Conservation (phyloP, 2,113 vertebrate species). For the Pseudopodoces humilis region DNA sequence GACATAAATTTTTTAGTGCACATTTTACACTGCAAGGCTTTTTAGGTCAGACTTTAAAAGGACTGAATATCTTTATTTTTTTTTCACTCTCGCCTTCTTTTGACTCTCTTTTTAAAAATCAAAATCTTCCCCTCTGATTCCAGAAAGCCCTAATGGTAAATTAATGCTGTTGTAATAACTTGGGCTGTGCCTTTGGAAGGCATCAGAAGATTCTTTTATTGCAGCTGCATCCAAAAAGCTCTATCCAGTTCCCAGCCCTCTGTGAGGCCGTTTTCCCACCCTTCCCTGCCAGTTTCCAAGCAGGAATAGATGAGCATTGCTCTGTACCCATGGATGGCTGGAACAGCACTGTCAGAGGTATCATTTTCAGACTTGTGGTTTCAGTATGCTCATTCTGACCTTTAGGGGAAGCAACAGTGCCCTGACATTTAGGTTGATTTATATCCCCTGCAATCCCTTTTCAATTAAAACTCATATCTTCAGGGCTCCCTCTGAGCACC, state of each 20-base stretch:
- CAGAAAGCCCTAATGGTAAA: background rate
- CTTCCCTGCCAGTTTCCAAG: background rate
- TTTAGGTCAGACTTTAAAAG: conserved; percentile 46
- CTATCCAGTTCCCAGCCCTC: background rate
- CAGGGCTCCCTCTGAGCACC: background rate
- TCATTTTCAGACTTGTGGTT: background rate
- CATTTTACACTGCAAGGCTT: background rate
- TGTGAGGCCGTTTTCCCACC: background rate
- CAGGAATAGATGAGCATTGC: background rate
- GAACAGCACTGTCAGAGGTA: conserved; percentile 4
- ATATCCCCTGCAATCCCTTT: conserved; percentile 32
- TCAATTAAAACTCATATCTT: conserved; percentile 45
- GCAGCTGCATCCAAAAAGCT: background rate
- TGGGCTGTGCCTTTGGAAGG: conserved; percentile 8
- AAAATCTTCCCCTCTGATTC: background rate
- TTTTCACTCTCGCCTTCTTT: background rate
- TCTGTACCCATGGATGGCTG: background rate
- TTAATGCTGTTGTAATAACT: conserved; percentile 1
- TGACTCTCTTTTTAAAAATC: background rate
- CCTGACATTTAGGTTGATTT: conserved; percentile 50
- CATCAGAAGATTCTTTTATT: background rate
- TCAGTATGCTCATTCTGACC: conserved; percentile 25
- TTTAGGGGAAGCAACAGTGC: conserved; percentile 34
- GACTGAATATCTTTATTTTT: background rate
- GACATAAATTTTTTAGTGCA: conserved; percentile 29